phyloP scores from a whole-genome alignment of 2,797 vertebrate species.

The Tokudaia tokunoshimensis region DNA sequence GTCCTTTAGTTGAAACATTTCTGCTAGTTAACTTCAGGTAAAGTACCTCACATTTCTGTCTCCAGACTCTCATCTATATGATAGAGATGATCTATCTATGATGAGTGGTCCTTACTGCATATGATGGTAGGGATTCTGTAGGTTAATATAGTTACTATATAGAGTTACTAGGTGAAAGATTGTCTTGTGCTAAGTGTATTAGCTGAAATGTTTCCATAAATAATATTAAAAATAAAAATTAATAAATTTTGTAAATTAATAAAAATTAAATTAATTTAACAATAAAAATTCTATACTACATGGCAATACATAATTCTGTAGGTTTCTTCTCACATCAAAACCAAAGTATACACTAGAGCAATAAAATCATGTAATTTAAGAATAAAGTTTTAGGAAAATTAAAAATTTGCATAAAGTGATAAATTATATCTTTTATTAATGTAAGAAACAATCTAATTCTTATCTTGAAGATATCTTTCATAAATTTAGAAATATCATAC shows the following conservation, averaged over 20 bases:
- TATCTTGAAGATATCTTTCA: background rate
- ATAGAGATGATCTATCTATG: background rate
- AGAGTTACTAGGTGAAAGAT: background rate
- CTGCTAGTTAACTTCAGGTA: background rate
- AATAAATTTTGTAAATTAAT: background rate
- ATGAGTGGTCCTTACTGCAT: background rate
- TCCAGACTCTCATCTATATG: background rate
- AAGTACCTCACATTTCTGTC: background rate
- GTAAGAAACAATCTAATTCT: background rate
- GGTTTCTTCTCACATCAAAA: background rate
- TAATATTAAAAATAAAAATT: background rate
- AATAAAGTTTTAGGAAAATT: slow-evolving; percentile 1
- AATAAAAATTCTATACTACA: background rate
- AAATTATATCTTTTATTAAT: background rate
- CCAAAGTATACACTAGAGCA: background rate
- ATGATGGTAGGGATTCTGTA: accelerated
- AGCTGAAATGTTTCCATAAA: slow-evolving; percentile 20
- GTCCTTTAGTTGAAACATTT: background rate
- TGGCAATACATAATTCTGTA: background rate
- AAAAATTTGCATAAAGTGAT: background rate
- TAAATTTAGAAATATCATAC: background rate
- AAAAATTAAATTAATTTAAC: background rate
- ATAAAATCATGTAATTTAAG: slow-evolving; percentile 11
- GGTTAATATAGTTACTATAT: background rate
- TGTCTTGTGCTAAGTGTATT: background rate